Base-by-base conservation (phyloP, 2,888 invertebrate genomes). In the Caenorhabditis sulstoni region DNA sequence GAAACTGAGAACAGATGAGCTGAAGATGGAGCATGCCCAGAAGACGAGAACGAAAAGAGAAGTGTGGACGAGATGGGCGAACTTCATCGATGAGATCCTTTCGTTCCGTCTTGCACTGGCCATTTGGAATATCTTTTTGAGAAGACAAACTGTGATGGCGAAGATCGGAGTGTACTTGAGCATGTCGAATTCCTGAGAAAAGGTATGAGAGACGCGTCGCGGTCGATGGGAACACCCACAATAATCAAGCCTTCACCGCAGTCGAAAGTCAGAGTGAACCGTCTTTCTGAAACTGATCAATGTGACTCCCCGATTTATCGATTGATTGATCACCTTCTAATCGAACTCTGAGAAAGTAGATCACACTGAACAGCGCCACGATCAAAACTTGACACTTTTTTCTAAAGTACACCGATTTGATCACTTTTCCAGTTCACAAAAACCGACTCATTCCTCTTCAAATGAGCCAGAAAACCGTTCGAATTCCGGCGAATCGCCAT, bases 101-200 rank as follows among this genome's bases (percentile, higher is more conserved):
- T 18, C 23, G 9, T 20, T 0, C 9, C 18, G 0, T 29, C 53
- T 53, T 1, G 35, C 4, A 4, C 7, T 29, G 4, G 29, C 7
- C 3, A 29, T 29, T 7, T 29, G 29, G 4, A 7, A 29, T 5
- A 29, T 5, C 20, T 18, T 52, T 35, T 20, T 52, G 5, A 52
- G 20, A 4, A 52, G 49, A 9, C 16, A 61, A 5, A 45, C 0
- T 4, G 44, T 29, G 14, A 20, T 68, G 1, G 59, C 16, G 7
- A 68, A 5, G 7, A 53, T 23, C 0, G 68, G 68, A 11, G 59
- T 4, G 37, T 53, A 68, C 14, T 52, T 52, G 7, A 61, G 35
- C 29, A 61, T 18, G 41, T 62, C 71, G 4, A 71, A 7, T 0
- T 55, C 29, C 68, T 68, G 50, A 22, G 11, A n/a, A 35, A 16